A percentile compares a stretch with the other conserved stretches of the same genome.
Evolutionary conservation across 2,888 invertebrate species (phyloP).

Genomic region (Neuroscelio doddi): DNA sequence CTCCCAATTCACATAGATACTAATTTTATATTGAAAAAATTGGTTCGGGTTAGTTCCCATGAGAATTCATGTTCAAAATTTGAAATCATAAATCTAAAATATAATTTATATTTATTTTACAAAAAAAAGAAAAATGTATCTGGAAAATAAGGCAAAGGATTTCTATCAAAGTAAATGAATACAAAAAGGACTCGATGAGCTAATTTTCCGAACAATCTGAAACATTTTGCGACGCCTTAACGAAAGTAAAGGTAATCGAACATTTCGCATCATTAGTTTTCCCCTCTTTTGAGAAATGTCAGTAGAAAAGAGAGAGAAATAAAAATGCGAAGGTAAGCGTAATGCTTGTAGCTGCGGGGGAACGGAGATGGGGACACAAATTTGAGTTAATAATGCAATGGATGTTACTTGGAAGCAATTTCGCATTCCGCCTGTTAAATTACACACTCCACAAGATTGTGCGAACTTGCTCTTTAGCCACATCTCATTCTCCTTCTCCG

Average conservation of each 20-base stretch:
- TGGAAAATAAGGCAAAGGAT: too few species aligned
- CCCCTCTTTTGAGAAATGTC: slow-evolving; percentile 7
- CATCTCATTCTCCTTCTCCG: neutral
- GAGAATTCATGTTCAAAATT: too few species aligned
- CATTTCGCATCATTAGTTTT: slow-evolving; percentile 13
- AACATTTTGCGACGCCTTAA: neutral
- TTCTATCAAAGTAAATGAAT: too few species aligned
- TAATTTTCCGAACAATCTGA: neutral
- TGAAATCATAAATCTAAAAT: too few species aligned
- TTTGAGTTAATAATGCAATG: slow-evolving; percentile 49
- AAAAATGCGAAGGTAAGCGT: slow-evolving; percentile 14
- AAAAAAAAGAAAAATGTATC: too few species aligned
- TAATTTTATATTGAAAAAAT: too few species aligned
- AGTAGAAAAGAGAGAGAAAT: slow-evolving; percentile 1
- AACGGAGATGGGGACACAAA: slow-evolving; percentile 23
- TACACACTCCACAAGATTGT: slow-evolving; percentile 57
- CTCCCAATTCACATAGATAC: too few species aligned
- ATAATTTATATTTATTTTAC: too few species aligned
- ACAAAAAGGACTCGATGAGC: neutral
- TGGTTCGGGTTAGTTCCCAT: too few species aligned
- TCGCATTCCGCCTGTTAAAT: slow-evolving; percentile 56
- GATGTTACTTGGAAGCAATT: slow-evolving; percentile 52
- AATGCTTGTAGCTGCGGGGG: slow-evolving; percentile 7
- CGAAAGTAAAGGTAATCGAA: slow-evolving; percentile 13
- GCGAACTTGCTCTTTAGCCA: slow-evolving; percentile 40